phyloP scores from a whole-genome alignment of 2,113 vertebrate genomes.

The Mus spicilegus region DNA sequence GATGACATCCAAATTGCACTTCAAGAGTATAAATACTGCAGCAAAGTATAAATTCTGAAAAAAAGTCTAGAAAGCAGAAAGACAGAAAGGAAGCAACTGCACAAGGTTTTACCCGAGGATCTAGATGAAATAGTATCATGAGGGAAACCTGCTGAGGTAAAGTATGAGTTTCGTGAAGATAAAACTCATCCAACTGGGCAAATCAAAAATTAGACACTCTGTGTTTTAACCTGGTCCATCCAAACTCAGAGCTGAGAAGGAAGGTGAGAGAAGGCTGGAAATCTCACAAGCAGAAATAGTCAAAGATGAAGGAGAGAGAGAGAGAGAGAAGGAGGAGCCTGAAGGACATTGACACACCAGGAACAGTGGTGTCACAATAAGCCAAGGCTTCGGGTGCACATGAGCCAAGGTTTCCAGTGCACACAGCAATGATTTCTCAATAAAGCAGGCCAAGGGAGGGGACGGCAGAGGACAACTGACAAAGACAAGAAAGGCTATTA shows the following conservation, averaged over 20 bases:
- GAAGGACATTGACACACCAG: fast-evolving
- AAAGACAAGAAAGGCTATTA: neutral
- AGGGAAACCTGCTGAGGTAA: neutral
- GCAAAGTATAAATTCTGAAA: neutral
- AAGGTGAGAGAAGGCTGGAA: neutral
- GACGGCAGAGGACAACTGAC: neutral
- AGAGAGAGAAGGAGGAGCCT: neutral
- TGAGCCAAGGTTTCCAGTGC: neutral
- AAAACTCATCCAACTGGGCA: neutral
- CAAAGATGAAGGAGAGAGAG: neutral
- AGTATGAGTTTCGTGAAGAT: neutral
- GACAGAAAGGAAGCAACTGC: neutral
- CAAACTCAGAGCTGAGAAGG: neutral
- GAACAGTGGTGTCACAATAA: too few species aligned
- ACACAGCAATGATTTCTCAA: neutral
- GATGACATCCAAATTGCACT: neutral
- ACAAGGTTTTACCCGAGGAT: neutral
- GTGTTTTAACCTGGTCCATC: neutral
- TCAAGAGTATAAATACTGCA: constrained; percentile 2
- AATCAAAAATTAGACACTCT: neutral
- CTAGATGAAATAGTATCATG: neutral
- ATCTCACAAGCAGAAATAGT: neutral
- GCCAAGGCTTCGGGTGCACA: neutral
- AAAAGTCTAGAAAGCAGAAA: neutral
- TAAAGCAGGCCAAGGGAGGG: neutral